Percentiles rank a stretch among this genome's conserved stretches.
phyloP scores from a whole-genome alignment of 1,140 invertebrate species.

The Neodiprion fabricii region DNA sequence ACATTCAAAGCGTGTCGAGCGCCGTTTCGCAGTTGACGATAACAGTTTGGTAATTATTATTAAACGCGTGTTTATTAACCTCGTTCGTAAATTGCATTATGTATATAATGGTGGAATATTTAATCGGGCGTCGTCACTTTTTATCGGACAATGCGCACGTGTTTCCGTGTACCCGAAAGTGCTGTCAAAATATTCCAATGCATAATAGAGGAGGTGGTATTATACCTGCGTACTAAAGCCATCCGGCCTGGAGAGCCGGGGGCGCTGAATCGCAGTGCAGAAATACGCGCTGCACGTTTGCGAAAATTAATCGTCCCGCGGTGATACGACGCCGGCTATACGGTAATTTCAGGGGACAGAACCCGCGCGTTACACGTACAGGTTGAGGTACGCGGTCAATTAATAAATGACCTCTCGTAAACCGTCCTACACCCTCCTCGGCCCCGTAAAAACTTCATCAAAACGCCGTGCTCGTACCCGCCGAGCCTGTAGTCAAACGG shows the following conservation, averaged over 20 bases:
- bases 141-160: not conserved
- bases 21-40: not conserved
- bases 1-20: not conserved
- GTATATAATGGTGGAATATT: not conserved
- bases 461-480: not conserved
- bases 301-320: too few species aligned
- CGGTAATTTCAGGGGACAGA: not conserved
- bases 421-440: not conserved
- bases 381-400: not conserved
- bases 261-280: too few species aligned
- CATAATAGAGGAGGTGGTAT: too few species aligned
- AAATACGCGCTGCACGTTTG: too few species aligned
- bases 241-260: too few species aligned
- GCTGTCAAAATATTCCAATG: too few species aligned
- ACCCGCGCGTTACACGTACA: not conserved
- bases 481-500: too few species aligned
- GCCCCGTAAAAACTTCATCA: not conserved
- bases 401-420: constrained; percentile 1
- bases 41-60: not conserved
- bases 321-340: not conserved
- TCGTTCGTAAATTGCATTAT: not conserved
- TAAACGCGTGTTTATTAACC: not conserved
- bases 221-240: too few species aligned
- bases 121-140: not conserved
- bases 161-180: too few species aligned